Evolutionary conservation across 2,797 vertebrate species (phyloP).

Genomic region (Eleutherodactylus coqui): DNA sequence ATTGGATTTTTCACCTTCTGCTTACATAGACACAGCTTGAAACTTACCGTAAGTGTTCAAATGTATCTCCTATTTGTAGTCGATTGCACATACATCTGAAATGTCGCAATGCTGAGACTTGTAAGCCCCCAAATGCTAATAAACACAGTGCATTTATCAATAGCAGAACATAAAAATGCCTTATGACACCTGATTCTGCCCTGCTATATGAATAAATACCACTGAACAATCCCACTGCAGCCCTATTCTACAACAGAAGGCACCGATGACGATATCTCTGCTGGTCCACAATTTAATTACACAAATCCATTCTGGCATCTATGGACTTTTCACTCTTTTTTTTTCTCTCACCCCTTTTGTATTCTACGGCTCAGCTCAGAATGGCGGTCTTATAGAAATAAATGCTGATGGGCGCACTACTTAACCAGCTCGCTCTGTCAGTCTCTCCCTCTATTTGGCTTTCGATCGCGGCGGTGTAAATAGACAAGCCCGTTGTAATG

Average conservation of each 20-base stretch:
- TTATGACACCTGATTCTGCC: neutral
- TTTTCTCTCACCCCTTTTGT: neutral
- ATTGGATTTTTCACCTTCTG: too few relatives aligned
- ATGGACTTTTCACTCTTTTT: neutral
- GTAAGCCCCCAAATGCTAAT: too few relatives aligned
- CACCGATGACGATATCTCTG: conserved; percentile 16
- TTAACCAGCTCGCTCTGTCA: conserved; percentile 26
- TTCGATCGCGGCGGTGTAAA: conserved; percentile 47
- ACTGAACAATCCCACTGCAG: neutral
- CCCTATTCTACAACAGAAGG: neutral
- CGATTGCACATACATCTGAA: too few relatives aligned
- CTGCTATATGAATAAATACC: neutral
- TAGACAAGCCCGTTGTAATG: conserved; percentile 39
- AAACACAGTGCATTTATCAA: neutral
- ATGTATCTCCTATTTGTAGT: too few relatives aligned
- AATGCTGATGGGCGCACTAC: conserved; percentile 25
- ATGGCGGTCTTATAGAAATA: conserved; percentile 34
- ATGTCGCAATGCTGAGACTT: too few relatives aligned
- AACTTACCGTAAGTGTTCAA: too few relatives aligned
- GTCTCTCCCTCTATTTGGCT: conserved; percentile 33
- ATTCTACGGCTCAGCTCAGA: neutral
- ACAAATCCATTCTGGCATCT: conserved; percentile 29
- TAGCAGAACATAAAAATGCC: neutral
- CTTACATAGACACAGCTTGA: too few relatives aligned
- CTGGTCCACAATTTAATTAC: conserved; percentile 26